Conservation (phyloP, 2,888 invertebrate genomes). For the Drosophila tripunctata region DNA sequence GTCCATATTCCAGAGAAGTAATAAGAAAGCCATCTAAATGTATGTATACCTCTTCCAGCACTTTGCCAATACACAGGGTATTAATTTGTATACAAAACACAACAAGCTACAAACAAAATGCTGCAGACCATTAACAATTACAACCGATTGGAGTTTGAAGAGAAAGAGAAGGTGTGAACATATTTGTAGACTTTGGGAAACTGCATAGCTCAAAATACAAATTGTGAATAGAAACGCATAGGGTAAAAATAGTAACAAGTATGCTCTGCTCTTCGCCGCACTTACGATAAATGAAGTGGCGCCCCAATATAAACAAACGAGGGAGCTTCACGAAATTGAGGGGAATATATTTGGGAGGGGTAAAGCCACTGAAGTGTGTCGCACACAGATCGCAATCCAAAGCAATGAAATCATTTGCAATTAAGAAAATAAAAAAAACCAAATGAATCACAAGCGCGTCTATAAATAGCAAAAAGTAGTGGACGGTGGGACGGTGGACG, state of each 20-base stretch:
- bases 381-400: conserved; percentile 61
- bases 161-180: conserved; percentile 68
- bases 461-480: conserved; percentile 54
- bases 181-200: conserved; percentile 59
- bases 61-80: background rate
- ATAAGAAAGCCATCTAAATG: too few species aligned
- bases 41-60: background rate
- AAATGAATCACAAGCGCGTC: conserved; percentile 36
- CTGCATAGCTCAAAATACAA: conserved; percentile 51
- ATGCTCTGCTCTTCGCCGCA: conserved; percentile 52
- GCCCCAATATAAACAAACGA: conserved; percentile 56
- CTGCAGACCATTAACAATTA: conserved; percentile 4
- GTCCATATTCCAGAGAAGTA: too few species aligned
- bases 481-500: too few species aligned
- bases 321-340: conserved; percentile 26
- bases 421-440: conserved; percentile 25
- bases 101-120: conserved; percentile 54
- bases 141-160: too few species aligned
- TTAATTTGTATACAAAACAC: conserved; percentile 34
- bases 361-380: conserved; percentile 73
- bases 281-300: conserved; percentile 67
- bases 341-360: conserved; percentile 32
- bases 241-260: conserved; percentile 60
- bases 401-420: conserved; percentile 62
- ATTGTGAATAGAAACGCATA: conserved; percentile 64